Percentiles rank a stretch among this genome's conserved stretches.
These are phyloP conservation scores for Sweltsa coloradensis DNA, from an alignment of 1,140 invertebrate species.

Conservation along the genomic window DNA sequence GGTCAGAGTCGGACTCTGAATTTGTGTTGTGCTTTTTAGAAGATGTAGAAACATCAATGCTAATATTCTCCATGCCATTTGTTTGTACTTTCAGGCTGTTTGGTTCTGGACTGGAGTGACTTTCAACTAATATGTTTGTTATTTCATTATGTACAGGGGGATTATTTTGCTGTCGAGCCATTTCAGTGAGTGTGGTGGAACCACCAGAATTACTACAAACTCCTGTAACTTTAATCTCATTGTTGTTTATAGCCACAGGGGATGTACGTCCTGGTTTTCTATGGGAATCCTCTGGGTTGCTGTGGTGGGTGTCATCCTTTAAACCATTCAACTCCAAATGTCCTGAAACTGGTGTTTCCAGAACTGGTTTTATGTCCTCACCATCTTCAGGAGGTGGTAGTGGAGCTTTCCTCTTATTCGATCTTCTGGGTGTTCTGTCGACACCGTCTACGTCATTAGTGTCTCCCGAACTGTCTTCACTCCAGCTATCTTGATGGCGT, in stretches of 20 bases:
- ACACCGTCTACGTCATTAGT: slow-evolving; percentile 2
- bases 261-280: too few species aligned
- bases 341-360: slow-evolving; percentile 11
- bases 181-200: not conserved
- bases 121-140: slow-evolving; percentile 5
- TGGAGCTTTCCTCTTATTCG: slow-evolving; percentile 56
- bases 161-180: not conserved
- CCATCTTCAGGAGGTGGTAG: slow-evolving; percentile 37
- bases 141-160: not conserved
- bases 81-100: slow-evolving; percentile 15
- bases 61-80: too few species aligned
- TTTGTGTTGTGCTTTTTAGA: too few species aligned
- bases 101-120: too few species aligned
- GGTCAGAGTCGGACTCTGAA: slow-evolving; percentile 11
- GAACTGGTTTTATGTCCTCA: not conserved
- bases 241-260: too few species aligned
- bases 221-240: too few species aligned
- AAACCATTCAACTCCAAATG: too few species aligned
- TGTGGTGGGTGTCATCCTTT: too few species aligned
- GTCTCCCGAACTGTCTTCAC: slow-evolving; percentile 15
- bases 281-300: too few species aligned
- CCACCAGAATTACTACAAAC: too few species aligned
- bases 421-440: slow-evolving; percentile 30
- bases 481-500: slow-evolving; percentile 16
- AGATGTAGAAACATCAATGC: too few species aligned